Evolutionary conservation across 1,140 invertebrate genomes (phyloP).

Genomic region (Penaeus indicus): DNA sequence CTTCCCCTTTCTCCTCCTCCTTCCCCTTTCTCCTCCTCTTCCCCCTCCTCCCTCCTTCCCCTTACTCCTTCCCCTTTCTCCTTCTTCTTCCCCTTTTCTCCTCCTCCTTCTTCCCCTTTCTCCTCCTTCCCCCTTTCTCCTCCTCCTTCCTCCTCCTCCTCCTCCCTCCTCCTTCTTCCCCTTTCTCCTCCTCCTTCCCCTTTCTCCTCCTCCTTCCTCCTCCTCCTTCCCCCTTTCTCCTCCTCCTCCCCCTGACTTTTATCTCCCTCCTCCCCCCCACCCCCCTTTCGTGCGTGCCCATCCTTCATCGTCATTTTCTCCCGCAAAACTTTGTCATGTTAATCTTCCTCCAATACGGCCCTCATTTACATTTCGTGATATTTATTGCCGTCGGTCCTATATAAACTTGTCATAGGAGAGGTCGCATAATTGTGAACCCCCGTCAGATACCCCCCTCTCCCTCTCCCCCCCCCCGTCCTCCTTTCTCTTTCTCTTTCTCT

Average conservation of each 20-base stretch:
- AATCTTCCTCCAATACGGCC: background rate
- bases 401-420: conserved; percentile 22
- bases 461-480: background rate
- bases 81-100: background rate
- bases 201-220: background rate
- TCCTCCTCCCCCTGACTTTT: conserved; percentile 18
- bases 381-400: conserved; percentile 4
- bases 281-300: background rate
- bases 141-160: background rate
- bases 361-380: conserved; percentile 28
- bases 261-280: background rate
- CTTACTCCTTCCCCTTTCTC: background rate
- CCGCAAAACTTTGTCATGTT: no score
- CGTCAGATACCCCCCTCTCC: background rate
- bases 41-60: background rate
- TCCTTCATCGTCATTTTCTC: no score
- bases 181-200: conserved; percentile 9
- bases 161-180: background rate
- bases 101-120: background rate
- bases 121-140: background rate
- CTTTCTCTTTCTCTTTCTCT: background rate
- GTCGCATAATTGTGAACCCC: conserved; percentile 7
- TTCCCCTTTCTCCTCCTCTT: conserved; percentile 10
- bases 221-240: background rate
- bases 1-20: background rate